Conservation (phyloP, 2,797 vertebrate species). For the Pampus argenteus region DNA sequence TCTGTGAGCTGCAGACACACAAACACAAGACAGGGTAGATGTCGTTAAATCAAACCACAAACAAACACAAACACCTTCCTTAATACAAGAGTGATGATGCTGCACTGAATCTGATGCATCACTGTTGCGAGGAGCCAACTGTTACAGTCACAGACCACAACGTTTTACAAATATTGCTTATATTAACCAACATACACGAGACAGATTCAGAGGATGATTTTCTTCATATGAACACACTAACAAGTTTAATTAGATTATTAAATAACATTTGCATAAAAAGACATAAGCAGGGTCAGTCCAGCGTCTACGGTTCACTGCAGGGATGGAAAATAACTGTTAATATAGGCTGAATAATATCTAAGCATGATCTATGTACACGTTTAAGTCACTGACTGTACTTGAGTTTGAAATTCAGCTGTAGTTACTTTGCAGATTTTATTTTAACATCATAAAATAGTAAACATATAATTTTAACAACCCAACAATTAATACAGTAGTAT, state of each 20-base stretch:
- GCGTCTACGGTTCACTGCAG: neutral
- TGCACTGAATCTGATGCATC: neutral
- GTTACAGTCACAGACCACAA: neutral
- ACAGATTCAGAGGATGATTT: neutral
- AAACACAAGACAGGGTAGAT: neutral
- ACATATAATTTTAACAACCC: neutral
- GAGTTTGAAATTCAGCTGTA: neutral
- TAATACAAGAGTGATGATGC: neutral
- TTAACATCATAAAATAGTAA: neutral
- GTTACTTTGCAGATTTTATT: neutral
- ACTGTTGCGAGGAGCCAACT: neutral
- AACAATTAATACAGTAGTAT: neutral
- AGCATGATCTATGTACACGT: neutral
- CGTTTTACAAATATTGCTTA: neutral
- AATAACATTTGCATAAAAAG: neutral
- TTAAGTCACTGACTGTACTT: neutral
- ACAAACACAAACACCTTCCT: neutral
- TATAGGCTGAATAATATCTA: neutral
- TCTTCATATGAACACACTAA: neutral
- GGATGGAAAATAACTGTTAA: neutral
- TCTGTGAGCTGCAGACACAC: constrained; percentile 28
- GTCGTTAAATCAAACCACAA: neutral
- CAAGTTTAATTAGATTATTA: neutral
- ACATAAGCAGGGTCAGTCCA: neutral
- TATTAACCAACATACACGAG: neutral